phyloP scores from a whole-genome alignment of 2,888 invertebrate species.

The Baccha elongata region DNA sequence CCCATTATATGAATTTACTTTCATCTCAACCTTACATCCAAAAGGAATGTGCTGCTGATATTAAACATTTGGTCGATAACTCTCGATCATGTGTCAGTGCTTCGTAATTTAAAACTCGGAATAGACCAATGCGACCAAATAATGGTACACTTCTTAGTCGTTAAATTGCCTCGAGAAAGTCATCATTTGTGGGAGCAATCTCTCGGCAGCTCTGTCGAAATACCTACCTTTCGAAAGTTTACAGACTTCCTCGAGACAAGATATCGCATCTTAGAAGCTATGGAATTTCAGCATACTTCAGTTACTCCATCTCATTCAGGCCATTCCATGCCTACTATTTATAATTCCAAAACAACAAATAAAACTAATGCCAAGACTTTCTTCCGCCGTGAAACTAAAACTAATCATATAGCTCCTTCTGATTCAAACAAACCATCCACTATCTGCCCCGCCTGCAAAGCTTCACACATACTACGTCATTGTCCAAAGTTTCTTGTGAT shows the following conservation, averaged over 20 bases:
- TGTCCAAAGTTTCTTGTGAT: slow-evolving; percentile 17
- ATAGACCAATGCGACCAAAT: slow-evolving; percentile 20
- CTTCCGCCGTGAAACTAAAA: background rate
- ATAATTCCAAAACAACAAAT: background rate
- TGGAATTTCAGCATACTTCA: slow-evolving; percentile 7
- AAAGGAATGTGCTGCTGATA: slow-evolving; percentile 14
- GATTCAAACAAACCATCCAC: background rate
- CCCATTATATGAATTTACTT: slow-evolving; percentile 17
- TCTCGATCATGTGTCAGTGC: slow-evolving; percentile 20
- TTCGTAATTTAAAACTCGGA: slow-evolving; percentile 5
- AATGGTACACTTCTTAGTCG: slow-evolving; percentile 17
- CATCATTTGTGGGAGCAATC: slow-evolving; percentile 21
- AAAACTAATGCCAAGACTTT: slow-evolving; percentile 3
- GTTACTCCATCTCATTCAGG: background rate
- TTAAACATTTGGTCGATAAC: slow-evolving; percentile 16
- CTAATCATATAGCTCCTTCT: slow-evolving; percentile 4
- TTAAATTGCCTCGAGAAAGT: slow-evolving; percentile 13
- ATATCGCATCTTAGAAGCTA: slow-evolving; percentile 28
- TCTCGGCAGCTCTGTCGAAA: slow-evolving; percentile 22
- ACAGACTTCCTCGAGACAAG: slow-evolving; percentile 22
- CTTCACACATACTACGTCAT: slow-evolving; percentile 1
- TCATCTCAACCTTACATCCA: slow-evolving; percentile 24
- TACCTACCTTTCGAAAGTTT: slow-evolving; percentile 9
- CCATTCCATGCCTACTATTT: background rate
- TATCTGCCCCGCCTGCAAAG: slow-evolving; percentile 3